These are phyloP conservation scores for Pedetes capensis DNA, from an alignment of 2,113 vertebrate species.

Conservation along the genomic window DNA sequence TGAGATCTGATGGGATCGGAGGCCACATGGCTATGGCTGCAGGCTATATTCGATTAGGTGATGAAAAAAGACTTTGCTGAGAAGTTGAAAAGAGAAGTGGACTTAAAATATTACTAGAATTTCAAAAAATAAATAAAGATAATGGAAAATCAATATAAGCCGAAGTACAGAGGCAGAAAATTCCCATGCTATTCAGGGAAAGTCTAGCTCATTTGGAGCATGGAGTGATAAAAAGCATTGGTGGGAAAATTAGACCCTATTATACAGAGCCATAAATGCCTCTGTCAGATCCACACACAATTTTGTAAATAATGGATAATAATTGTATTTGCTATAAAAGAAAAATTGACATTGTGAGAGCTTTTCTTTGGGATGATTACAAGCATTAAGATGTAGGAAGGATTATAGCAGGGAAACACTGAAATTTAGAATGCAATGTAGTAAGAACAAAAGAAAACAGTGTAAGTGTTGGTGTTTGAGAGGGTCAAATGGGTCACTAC, in stretches of 20 bases:
- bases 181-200: too few species aligned
- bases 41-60: too few species aligned
- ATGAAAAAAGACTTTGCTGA: not conserved
- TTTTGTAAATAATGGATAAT: not conserved
- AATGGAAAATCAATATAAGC: not conserved
- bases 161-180: not conserved
- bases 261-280: not conserved
- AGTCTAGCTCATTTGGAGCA: not conserved
- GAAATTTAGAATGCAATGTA: not conserved
- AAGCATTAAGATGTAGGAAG: not conserved
- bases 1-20: too few species aligned
- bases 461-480: not conserved
- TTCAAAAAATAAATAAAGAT: not conserved
- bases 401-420: not conserved
- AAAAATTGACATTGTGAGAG: not conserved
- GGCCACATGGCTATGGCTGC: too few species aligned
- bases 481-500: too few species aligned
- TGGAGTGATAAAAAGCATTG: not conserved
- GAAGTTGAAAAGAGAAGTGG: not conserved
- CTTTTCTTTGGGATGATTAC: not conserved
- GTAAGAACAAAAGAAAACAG: not conserved
- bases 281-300: not conserved
- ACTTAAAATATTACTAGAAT: not conserved
- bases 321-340: not conserved
- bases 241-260: too few species aligned